These are phyloP conservation scores for Dermochelys coriacea DNA, from an alignment of 2,797 vertebrate genomes.

Conservation along the genomic window DNA sequence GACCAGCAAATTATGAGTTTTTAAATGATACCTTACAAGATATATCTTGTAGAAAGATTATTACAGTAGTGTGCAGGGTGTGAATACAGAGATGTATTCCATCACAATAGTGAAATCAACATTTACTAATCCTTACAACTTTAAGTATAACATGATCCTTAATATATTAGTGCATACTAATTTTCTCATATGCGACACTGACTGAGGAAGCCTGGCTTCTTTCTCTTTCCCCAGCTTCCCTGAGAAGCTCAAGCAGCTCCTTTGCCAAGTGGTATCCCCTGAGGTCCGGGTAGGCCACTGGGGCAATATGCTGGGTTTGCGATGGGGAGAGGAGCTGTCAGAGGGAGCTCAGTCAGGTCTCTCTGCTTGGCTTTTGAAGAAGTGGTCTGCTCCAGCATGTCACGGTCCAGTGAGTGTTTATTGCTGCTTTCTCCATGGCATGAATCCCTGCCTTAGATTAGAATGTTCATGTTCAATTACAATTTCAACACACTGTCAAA, in stretches of 20 bases:
- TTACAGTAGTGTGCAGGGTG: background rate
- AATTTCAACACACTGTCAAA: background rate
- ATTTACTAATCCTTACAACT: background rate
- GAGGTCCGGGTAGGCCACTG: background rate
- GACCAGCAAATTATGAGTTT: background rate
- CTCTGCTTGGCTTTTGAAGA: background rate
- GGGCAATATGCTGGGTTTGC: no score
- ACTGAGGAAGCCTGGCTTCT: background rate
- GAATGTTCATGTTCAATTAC: background rate
- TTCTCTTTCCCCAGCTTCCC: background rate
- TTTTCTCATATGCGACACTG: background rate
- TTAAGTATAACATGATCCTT: background rate
- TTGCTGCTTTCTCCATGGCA: background rate
- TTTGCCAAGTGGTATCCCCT: background rate
- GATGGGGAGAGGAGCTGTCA: no score
- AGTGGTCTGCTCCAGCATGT: background rate
- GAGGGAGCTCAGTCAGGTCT: background rate
- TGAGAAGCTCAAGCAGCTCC: no score
- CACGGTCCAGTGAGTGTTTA: no score
- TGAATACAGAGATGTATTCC: background rate
- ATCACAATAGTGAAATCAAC: background rate
- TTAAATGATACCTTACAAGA: background rate
- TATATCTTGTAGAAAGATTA: background rate
- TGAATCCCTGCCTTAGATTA: background rate
- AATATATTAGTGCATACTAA: background rate